These are phyloP conservation scores for Orthonevra nobilis DNA, from an alignment of 2,888 invertebrate genomes.

Conservation along the genomic window DNA sequence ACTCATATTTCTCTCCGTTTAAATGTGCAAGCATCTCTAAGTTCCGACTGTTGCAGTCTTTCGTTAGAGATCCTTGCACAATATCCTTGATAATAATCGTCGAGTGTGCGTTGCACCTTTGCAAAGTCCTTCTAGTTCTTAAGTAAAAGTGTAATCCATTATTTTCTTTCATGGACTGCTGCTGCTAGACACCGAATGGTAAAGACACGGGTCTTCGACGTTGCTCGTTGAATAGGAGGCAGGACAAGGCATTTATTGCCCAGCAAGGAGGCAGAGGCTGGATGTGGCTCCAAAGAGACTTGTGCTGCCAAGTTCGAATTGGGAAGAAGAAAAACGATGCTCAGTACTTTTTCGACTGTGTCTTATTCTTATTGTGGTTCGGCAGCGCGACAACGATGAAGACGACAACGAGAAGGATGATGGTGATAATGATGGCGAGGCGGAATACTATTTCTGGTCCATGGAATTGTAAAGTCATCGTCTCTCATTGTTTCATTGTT, in stretches of 20 bases:
- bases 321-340: not conserved
- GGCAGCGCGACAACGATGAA: slow-evolving; percentile 25
- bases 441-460: slow-evolving; percentile 41
- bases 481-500: slow-evolving; percentile 54
- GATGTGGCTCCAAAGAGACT: slow-evolving; percentile 16
- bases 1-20: slow-evolving; percentile 56
- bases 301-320: too few species aligned
- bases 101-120: slow-evolving; percentile 37
- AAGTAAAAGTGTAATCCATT: slow-evolving; percentile 50
- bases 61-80: slow-evolving; percentile 14
- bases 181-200: slow-evolving; percentile 9
- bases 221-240: slow-evolving; percentile 16
- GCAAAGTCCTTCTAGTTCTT: slow-evolving; percentile 32
- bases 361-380: slow-evolving; percentile 8
- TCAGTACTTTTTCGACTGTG: slow-evolving; percentile 4
- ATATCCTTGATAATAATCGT: slow-evolving; percentile 37
- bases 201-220: not conserved
- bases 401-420: slow-evolving; percentile 16
- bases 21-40: slow-evolving; percentile 20
- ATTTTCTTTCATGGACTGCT: slow-evolving; percentile 25
- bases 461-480: slow-evolving; percentile 3
- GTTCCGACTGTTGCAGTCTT: slow-evolving; percentile 19
- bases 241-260: slow-evolving; percentile 25
- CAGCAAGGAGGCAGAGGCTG: too few species aligned
- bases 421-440: slow-evolving; percentile 49